Base-by-base conservation (phyloP, 2,888 invertebrate genomes). In the Endotricha flammealis region DNA sequence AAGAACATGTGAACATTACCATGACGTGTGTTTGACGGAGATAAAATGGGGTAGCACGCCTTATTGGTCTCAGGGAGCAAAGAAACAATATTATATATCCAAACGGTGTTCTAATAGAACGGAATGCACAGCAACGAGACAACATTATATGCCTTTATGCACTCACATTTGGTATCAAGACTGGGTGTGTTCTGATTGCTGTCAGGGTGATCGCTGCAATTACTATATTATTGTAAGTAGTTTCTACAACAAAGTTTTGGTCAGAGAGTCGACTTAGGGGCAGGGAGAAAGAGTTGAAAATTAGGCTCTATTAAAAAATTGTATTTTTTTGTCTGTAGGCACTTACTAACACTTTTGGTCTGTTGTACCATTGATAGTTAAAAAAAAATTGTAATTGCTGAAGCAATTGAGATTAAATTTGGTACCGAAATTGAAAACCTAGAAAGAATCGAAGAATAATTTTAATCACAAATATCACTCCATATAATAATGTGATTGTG, bases 31-130 rank as follows among this genome's bases (percentile, higher is more conserved):
- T 72, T 88, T 95, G 46, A 93, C 97, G 0, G 94, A 95, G 73
- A 94, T 98, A 14, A 91, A 91, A 74, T 98, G 98, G 98, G 96
- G 97, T 60, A 95, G 95, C 88, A 94, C 95, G n/a, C 96, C 96
- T 0, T 98, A 97, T 67, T 98, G 97, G 95, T 94, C 95, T 0
- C 94, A 95, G 63, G 95, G 96, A 12, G 96, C 96, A 0, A 91
- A 94, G 38, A 96, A 98, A 64, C 97, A 97, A 60, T 96, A 93
- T 75, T 98, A 96, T 61, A 91, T 98, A 28, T 95, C 96, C 0
- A 98, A 98, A 72, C 87, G 91, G 31, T 98, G 98, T 85, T 92
- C 96, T 7, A 92, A 93, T 0, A 93, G 92, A 67, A 90, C 90
- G 0, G 90, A 91, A 46, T 98, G 98, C 69, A 92, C 93, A 12